Percentiles rank a stretch among this genome's conserved stretches.
phyloP scores from a whole-genome alignment of 30 jellyfish, hydroid and myxozoan genomes.

The Turritopsis dohrnii region DNA sequence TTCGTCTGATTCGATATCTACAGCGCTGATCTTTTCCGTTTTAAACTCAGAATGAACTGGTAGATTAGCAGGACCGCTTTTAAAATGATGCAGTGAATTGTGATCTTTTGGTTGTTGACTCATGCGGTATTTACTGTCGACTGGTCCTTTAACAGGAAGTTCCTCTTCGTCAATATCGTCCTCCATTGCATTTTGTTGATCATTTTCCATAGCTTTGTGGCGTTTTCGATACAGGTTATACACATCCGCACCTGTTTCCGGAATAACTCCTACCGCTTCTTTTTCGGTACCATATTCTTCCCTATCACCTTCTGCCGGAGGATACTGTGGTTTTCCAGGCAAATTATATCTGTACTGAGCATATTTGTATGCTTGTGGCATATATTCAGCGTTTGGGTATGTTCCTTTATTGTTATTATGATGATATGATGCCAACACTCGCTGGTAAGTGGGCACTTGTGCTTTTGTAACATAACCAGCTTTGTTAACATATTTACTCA shows the following conservation, averaged over 20 bases:
- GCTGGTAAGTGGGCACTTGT: neutral
- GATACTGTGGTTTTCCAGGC: neutral
- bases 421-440: neutral
- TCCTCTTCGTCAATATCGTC: slow-evolving; percentile 7
- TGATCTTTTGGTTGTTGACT: neutral
- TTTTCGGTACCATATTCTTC: slow-evolving; percentile 1
- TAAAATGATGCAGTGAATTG: neutral
- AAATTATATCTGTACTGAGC: neutral
- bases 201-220: neutral
- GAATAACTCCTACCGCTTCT: slow-evolving; percentile 3
- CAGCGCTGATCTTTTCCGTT: slow-evolving; percentile 6
- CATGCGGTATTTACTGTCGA: neutral
- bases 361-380: neutral
- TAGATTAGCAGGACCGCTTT: neutral
- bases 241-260: slow-evolving; percentile 13
- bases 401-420: neutral
- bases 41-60: neutral
- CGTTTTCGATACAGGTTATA: neutral
- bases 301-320: neutral
- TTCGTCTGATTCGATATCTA: neutral
- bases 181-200: neutral
- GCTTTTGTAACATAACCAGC: neutral
- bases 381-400: neutral
- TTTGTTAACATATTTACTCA: neutral
- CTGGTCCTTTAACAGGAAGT: neutral